Evolutionary conservation across 53 echinoderm and acorn worm species (phyloP).

Genomic region (Temnopleurus reevesii): DNA sequence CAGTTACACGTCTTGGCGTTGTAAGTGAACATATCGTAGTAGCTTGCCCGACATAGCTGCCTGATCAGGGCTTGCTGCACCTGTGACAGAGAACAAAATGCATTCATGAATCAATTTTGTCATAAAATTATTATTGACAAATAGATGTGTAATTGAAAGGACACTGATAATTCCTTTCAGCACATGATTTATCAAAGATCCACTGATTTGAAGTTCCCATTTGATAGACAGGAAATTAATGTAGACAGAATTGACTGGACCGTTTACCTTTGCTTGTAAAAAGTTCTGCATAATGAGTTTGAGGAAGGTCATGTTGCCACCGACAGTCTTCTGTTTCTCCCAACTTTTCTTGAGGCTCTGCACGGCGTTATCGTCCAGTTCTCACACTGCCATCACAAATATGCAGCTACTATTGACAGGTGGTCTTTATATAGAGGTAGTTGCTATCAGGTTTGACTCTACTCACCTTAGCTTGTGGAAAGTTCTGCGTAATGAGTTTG

Average conservation of each 20-base stretch:
- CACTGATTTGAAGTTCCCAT: too few relatives aligned
- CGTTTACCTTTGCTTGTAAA: slow-evolving; percentile 76
- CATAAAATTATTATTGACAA: too few relatives aligned
- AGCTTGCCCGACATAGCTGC: slow-evolving; percentile 84
- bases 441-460: too few relatives aligned
- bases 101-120: too few relatives aligned
- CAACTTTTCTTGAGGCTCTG: slow-evolving; percentile 87
- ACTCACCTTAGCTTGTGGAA: slow-evolving; percentile 83
- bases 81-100: slow-evolving; percentile 44
- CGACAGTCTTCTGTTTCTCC: slow-evolving; percentile 85
- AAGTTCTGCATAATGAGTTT: slow-evolving; percentile 94
- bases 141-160: too few relatives aligned
- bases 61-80: slow-evolving; percentile 79
- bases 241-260: too few relatives aligned
- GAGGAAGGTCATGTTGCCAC: slow-evolving; percentile 89
- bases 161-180: too few relatives aligned
- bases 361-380: slow-evolving; percentile 81
- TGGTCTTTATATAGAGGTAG: too few relatives aligned
- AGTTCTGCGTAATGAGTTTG: slow-evolving; percentile 96
- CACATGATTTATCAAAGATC: too few relatives aligned
- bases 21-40: slow-evolving; percentile 92
- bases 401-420: too few relatives aligned
- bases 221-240: too few relatives aligned
- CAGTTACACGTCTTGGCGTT: slow-evolving; percentile 73
- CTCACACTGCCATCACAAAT: too few relatives aligned